Evolutionary conservation across 2,797 vertebrate genomes (phyloP), one percentile per base, ranked within the genome.

Genomic region (Rhadinocentrus ornatus): DNA sequence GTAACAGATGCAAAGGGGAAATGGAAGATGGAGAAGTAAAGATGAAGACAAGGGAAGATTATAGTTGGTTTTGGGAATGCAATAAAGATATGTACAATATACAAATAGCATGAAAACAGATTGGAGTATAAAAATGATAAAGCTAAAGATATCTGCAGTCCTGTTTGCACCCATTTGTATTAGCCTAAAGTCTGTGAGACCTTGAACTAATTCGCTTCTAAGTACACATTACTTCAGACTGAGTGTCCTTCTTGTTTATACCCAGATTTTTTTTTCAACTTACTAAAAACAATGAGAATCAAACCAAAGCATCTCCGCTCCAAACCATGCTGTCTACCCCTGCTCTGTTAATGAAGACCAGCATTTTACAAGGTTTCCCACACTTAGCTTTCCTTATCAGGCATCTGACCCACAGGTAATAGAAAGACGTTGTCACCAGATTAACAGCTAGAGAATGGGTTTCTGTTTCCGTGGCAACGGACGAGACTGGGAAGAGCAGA

Each of bases 391-490:
- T 75, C 70, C 73, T 86, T 82, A 82, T 90, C 88, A 80, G 86
- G 46, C 66, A 79, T 92, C 88, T 88, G 82, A 85, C 85, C 86
- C 64, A 58, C 80, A 82, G 86, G 83, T 88, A 89, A 94, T 81
- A 84, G 88, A 92, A 88, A 91, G 90, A 90, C 89, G 91, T 90
- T 89, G 89, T 90, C 89, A 87, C 66, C 39, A 66, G 90, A 93
- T 93, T 89, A 91, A 80, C 87, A 59, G 84, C 84, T 20, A 41
- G 73, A 85, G 75, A 68, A 75, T 65, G 83, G 80, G 66, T 70
- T 66, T 16, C 77, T 67, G 92, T 93, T 89, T 79, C 90, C 91
- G 15, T 86, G 76, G 91, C 83, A 93, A 94, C 92, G 0, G 62
- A 41, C 20, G 71, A 12, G 60, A 75, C 64, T 64, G 65, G 62